Conservation (phyloP, 2,797 vertebrate species). For the Sitta carolinensis region DNA sequence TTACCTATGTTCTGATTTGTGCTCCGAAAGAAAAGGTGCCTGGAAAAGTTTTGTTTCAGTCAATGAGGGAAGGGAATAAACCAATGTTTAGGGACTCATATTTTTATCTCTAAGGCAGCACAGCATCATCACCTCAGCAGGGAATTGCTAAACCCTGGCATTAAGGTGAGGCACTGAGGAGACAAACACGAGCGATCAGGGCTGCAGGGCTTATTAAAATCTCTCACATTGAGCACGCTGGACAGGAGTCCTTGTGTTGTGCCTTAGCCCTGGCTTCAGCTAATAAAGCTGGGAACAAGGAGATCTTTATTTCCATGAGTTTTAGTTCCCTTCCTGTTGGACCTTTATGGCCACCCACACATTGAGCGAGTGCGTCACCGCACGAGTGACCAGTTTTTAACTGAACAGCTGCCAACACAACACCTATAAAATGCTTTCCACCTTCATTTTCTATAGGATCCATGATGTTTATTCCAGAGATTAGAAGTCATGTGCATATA, state of each 20-base stretch:
- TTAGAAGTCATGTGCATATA: not conserved
- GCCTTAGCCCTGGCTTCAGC: not conserved
- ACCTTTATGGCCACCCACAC: not conserved
- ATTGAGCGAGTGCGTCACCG: not conserved
- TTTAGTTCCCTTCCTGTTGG: not conserved
- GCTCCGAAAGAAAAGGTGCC: not conserved
- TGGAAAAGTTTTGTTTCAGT: not conserved
- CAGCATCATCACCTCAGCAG: not conserved
- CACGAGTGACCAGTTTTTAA: not conserved
- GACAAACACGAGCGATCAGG: not conserved
- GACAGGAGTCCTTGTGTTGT: not conserved
- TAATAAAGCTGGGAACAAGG: not conserved
- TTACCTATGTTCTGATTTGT: fast-evolving
- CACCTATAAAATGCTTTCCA: not conserved
- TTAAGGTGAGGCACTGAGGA: not conserved
- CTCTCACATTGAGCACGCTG: not conserved
- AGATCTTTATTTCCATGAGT: not conserved
- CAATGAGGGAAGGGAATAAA: not conserved
- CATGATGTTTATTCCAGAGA: not conserved
- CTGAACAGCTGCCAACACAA: not conserved
- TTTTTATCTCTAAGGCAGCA: not conserved
- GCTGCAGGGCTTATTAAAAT: not conserved
- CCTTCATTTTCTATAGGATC: not conserved
- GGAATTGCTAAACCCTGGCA: not conserved
- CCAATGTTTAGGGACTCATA: not conserved